Evolutionary conservation across 2,113 vertebrate species (phyloP).

Genomic region (Illadopsis cleaveri): DNA sequence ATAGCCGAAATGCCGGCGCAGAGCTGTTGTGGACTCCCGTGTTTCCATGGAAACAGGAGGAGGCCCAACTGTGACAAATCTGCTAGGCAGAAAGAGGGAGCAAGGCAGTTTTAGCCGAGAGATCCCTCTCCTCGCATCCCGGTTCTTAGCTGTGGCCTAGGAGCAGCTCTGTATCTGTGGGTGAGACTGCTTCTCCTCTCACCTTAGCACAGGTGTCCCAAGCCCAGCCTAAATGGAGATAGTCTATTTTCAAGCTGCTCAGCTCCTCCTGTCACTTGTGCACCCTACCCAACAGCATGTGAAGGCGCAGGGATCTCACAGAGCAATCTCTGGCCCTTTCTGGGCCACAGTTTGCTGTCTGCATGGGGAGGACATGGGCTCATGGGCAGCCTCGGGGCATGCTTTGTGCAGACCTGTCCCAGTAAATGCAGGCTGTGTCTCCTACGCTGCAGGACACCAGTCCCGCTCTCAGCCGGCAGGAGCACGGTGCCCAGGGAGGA

Average conservation of each 20-base stretch:
- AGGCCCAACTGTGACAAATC: slow-evolving; percentile 63
- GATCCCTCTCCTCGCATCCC: not conserved
- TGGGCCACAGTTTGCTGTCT: not conserved
- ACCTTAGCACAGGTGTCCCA: not conserved
- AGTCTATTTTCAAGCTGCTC: not conserved
- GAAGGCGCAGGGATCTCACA: not conserved
- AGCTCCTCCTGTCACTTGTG: not conserved
- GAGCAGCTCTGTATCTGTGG: not conserved
- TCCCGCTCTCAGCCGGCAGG: not conserved
- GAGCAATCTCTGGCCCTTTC: not conserved
- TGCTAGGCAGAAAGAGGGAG: slow-evolving; percentile 39
- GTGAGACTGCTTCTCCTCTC: not conserved
- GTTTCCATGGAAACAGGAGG: slow-evolving; percentile 69
- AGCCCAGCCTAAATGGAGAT: not conserved
- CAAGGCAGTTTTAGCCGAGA: not conserved
- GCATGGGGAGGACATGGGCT: fast-evolving
- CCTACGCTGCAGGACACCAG: not conserved
- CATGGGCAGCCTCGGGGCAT: not conserved
- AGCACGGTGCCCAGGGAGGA: fast-evolving
- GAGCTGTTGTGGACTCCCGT: slow-evolving; percentile 59
- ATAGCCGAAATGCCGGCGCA: not conserved
- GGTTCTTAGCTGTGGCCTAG: not conserved
- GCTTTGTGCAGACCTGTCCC: not conserved
- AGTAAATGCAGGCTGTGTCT: fast-evolving
- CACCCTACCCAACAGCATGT: fast-evolving